Conservation (phyloP, 2,888 invertebrate species). For the Onchidella celtica region DNA sequence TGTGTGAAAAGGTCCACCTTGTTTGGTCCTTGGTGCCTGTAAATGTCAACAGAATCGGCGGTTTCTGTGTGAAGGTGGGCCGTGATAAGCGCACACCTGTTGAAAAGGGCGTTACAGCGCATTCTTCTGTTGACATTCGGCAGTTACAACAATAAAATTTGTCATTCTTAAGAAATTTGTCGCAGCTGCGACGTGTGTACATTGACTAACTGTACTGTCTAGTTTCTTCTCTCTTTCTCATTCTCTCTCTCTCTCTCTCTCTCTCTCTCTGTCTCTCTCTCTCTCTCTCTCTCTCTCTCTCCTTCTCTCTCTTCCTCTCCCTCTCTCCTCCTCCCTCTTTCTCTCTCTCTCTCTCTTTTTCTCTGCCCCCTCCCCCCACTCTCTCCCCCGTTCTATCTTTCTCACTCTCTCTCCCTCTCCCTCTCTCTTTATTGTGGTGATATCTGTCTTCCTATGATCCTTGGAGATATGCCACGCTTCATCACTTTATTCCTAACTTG, state of each 20-base stretch:
- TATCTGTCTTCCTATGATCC: too few species aligned
- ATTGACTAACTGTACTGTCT: background rate
- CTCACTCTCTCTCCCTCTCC: too few species aligned
- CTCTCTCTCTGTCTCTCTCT: background rate
- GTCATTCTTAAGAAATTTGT: too few species aligned
- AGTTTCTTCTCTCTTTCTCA: background rate
- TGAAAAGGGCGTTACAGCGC: background rate
- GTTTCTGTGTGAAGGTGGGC: background rate
- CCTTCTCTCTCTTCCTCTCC: background rate
- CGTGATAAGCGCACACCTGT: conserved; percentile 32
- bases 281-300: background rate
- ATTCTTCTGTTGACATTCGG: background rate
- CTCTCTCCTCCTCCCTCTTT: background rate
- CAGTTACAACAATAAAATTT: background rate
- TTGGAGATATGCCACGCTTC: too few species aligned
- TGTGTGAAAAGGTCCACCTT: conserved; percentile 4
- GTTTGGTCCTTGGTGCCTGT: background rate
- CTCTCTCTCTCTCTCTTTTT: background rate
- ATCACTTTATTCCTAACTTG: too few species aligned
- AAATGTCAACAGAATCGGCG: background rate
- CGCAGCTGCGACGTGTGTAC: background rate
- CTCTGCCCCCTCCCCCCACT: background rate
- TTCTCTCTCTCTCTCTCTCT: background rate
- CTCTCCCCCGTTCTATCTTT: too few species aligned
- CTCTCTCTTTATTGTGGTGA: too few species aligned